Percentiles rank a stretch among this genome's conserved stretches.
These are phyloP conservation scores for Coremacera marginata DNA, from an alignment of 2,888 invertebrate species.

Conservation along the genomic window DNA sequence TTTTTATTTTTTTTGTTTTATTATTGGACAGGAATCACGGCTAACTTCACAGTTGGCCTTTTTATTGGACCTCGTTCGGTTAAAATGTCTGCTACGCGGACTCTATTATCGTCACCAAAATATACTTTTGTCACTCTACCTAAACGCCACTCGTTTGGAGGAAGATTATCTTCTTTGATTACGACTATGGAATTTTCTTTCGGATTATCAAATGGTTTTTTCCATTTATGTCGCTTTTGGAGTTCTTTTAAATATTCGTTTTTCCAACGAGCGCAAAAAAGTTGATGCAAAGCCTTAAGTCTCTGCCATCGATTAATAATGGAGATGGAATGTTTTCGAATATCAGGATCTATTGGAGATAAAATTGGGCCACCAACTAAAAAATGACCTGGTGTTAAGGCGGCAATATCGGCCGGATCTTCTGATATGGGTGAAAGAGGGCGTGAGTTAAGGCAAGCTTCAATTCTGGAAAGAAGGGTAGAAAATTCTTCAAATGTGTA, in stretches of 20 bases:
- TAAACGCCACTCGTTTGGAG: constrained; percentile 21
- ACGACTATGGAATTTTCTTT: neutral
- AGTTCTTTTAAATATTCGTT: neutral
- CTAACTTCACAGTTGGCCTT: neutral
- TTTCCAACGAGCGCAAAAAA: neutral
- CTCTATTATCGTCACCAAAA: neutral
- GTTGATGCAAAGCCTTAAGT: neutral
- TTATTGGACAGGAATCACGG: too few species aligned
- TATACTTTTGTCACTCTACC: constrained; percentile 5
- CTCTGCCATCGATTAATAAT: neutral
- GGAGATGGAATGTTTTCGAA: neutral
- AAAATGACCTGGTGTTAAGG: constrained; percentile 29
- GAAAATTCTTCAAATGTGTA: constrained; percentile 33
- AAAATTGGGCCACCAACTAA: constrained; percentile 11
- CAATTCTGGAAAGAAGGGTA: constrained; percentile 27
- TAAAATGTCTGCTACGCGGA: neutral
- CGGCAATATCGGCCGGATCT: neutral
- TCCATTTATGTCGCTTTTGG: neutral
- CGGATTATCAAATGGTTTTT: neutral
- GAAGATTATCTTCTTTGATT: constrained; percentile 8
- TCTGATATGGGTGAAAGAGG: constrained; percentile 23
- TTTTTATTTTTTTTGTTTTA: neutral
- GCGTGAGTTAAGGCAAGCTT: constrained; percentile 29
- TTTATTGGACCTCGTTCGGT: constrained; percentile 5
- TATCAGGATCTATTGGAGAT: constrained; percentile 18